phyloP scores from a whole-genome alignment of 2,113 vertebrate genomes.

The Prunella fulvescens region DNA sequence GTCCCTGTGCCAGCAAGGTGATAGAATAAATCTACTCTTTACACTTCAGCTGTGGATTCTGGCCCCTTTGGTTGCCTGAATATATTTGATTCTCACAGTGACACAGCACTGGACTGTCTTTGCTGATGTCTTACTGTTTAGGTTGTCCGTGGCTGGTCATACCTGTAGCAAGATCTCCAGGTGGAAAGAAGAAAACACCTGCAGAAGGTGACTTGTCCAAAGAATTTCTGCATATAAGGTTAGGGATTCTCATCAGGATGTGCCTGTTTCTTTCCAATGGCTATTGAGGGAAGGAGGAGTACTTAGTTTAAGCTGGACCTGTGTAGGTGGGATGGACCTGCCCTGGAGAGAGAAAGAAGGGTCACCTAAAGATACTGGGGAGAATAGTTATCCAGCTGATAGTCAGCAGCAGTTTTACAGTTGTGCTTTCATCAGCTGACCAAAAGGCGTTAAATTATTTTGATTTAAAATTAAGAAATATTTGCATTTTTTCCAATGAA shows the following conservation, averaged over 20 bases:
- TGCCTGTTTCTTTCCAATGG: not conserved
- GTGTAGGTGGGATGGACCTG: fast-evolving
- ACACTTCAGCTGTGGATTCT: not conserved
- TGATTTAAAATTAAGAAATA: not conserved
- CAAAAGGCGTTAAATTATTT: not conserved
- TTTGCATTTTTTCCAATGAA: not conserved
- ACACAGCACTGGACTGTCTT: not conserved
- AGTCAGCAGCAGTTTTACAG: not conserved
- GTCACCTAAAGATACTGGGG: not conserved
- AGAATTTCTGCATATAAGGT: not conserved
- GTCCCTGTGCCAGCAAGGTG: not conserved
- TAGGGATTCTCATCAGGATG: not conserved
- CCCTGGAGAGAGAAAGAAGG: fast-evolving
- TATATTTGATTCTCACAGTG: not conserved
- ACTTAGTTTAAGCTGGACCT: not conserved
- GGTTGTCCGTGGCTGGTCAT: not conserved
- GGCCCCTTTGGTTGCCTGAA: not conserved
- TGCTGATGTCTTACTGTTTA: not conserved
- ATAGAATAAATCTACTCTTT: not conserved
- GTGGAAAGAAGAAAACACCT: not conserved
- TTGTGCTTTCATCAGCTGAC: not conserved
- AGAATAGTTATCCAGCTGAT: not conserved
- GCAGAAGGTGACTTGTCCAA: not conserved
- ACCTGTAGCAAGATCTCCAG: not conserved
- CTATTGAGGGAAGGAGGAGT: not conserved